A percentile compares a stretch with the other conserved stretches of the same genome.
phyloP scores from a whole-genome alignment of 2,797 vertebrate genomes.

The Phylloscopus collybita region DNA sequence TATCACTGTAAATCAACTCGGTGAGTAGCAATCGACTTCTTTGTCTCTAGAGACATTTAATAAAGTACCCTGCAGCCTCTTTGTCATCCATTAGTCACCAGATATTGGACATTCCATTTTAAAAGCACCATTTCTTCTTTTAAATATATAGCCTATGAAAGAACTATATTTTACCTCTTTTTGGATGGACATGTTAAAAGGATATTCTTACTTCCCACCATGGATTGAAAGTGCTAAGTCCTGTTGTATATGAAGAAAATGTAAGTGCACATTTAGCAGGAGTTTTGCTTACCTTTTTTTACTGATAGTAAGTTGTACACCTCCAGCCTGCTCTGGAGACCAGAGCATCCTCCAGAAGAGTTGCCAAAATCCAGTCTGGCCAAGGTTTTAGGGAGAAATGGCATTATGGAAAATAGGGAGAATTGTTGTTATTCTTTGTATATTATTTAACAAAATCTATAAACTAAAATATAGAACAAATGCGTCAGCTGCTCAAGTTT shows the following conservation, averaged over 20 bases:
- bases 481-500: not conserved
- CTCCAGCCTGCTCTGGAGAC: not conserved
- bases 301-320: not conserved
- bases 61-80: constrained; percentile 46
- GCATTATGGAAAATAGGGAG: not conserved
- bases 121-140: constrained; percentile 48
- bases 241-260: not conserved
- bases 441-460: not conserved
- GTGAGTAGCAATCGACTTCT: constrained; percentile 55
- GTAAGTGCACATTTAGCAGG: not conserved
- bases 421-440: not conserved
- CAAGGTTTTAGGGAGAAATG: not conserved
- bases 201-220: not conserved
- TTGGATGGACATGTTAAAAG: constrained; percentile 15
- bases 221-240: not conserved
- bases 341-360: not conserved
- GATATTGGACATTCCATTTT: constrained; percentile 60
- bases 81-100: constrained; percentile 60
- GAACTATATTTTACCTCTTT: constrained; percentile 34
- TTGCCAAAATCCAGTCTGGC: not conserved
- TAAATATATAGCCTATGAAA: constrained; percentile 43
- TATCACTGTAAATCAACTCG: constrained; percentile 53
- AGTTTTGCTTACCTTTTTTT: not conserved
- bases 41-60: constrained; percentile 52
- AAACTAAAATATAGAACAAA: not conserved